Base-by-base conservation (phyloP, 2,888 invertebrate genomes). In the Netelia inedita region DNA sequence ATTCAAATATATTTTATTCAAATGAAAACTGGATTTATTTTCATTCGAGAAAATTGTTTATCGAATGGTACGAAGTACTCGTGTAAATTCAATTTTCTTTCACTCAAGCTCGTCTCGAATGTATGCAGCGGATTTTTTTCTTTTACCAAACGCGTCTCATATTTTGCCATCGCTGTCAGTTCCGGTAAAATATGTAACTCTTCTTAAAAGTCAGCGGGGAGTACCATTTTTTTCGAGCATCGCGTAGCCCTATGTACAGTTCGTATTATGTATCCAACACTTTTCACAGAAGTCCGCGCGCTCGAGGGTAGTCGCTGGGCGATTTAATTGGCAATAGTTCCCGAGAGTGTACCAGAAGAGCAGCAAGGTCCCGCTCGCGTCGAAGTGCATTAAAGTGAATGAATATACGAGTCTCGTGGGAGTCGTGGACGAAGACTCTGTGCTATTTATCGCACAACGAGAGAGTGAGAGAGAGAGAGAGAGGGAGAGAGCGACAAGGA, bases 271-370 rank as follows among this genome's bases (percentile, higher is more conserved):
- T 35, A 57, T 55, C 43, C 53, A 61, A 35, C 59, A 61, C 63
- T 83, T 50, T 82, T 59, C 10, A 61, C 53, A 73, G 16, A 66
- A 81, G 66, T 79, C 46, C 65, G 16, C 57, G 68, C 68, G 79
- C 46, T 46, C 68, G 63, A 57, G 57, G 19, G 28, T 65, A 69
- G 59, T 78, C 69, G 57, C 86, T 81, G 75, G 28, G 79, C 87
- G 89, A 90, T 89, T 89, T 88, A 90, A 91, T 89, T 88, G 89
- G 87, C 88, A 88, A 89, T 83, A 88, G 87, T 73, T 76, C 87
- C 86, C 85, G 53, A 55, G 74, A 79, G 88, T 63, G 73, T 41
- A 61, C 57, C 66, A 75, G 57, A 35, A 50, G 69, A 63, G 71
- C 63, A 53, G 79, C 55, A 73, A 74, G 72, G 53, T 68, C 55